A percentile compares a stretch with the other conserved stretches of the same genome.
Evolutionary conservation across 2,797 vertebrate species (phyloP).

Genomic region (Diglossa cyanea): DNA sequence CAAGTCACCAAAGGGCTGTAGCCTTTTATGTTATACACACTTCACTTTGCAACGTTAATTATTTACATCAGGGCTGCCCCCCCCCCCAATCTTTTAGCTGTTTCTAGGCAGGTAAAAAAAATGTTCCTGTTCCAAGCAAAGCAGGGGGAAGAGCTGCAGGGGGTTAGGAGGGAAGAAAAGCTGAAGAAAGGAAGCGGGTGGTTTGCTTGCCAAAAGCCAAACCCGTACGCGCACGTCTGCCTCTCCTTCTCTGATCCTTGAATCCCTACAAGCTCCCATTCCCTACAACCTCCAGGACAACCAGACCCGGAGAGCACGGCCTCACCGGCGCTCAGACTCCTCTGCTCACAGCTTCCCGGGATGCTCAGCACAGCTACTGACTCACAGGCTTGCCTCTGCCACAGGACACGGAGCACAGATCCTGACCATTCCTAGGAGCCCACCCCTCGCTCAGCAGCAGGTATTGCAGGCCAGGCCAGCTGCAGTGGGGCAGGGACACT

Average conservation of each 20-base stretch:
- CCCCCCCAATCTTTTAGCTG: not conserved
- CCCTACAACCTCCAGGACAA: not conserved
- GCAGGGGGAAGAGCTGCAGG: not conserved
- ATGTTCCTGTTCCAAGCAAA: slow-evolving; percentile 13
- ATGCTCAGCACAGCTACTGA: not conserved
- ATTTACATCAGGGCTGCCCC: slow-evolving; percentile 74
- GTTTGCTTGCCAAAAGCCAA: slow-evolving; percentile 53
- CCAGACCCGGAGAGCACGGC: not conserved
- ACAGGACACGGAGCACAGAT: not conserved
- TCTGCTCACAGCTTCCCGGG: slow-evolving; percentile 29
- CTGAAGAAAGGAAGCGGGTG: slow-evolving; percentile 43
- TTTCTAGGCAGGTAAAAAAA: slow-evolving; percentile 30
- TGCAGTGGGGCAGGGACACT: not conserved
- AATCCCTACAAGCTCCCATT: not conserved
- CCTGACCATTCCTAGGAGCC: not conserved
- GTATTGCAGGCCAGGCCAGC: not conserved
- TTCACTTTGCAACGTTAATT: slow-evolving; percentile 71
- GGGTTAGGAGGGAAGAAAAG: slow-evolving; percentile 51
- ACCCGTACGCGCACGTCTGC: not conserved
- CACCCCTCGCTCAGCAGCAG: not conserved
- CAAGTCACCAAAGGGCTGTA: slow-evolving; percentile 75
- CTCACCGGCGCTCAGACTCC: not conserved
- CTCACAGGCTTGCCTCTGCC: not conserved
- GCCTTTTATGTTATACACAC: slow-evolving; percentile 74
- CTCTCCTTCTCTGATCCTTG: not conserved